A percentile compares a stretch with the other conserved stretches of the same genome.
Evolutionary conservation across 2,797 vertebrate species (phyloP).

Genomic region (Catharus ustulatus): DNA sequence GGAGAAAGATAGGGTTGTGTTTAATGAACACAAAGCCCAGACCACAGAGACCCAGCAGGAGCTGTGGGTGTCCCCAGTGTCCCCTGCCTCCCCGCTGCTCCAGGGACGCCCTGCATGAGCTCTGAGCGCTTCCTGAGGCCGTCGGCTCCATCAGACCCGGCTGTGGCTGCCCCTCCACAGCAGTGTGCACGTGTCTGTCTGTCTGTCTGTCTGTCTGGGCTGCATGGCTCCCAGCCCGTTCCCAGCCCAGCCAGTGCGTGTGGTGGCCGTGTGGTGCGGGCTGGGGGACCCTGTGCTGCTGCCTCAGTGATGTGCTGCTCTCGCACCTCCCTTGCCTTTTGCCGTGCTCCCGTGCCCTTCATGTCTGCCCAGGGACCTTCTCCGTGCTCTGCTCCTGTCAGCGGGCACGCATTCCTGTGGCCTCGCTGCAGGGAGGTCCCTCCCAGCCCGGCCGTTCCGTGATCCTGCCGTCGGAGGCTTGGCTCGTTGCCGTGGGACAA

Average conservation of each 20-base stretch:
- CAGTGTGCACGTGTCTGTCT: neutral
- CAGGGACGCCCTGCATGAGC: neutral
- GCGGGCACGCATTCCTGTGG: neutral
- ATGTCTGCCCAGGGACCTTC: accelerated
- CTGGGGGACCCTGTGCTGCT: neutral
- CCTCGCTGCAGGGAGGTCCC: neutral
- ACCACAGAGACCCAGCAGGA: neutral
- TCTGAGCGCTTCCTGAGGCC: neutral
- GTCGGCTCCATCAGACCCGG: accelerated
- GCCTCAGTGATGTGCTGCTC: neutral
- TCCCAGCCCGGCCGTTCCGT: neutral
- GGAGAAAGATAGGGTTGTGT: neutral
- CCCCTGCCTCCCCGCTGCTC: neutral
- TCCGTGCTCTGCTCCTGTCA: accelerated
- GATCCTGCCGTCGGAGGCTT: neutral
- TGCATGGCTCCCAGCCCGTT: neutral
- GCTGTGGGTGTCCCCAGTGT: neutral
- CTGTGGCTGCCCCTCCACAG: neutral
- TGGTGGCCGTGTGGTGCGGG: accelerated
- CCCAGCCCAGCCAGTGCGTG: accelerated
- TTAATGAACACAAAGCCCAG: neutral
- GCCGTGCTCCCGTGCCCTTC: accelerated
- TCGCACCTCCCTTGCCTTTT: accelerated
- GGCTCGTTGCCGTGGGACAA: accelerated
- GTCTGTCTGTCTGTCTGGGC: neutral